Conservation (phyloP, 2,113 vertebrate species). For the Brachionichthys hirsutus region DNA sequence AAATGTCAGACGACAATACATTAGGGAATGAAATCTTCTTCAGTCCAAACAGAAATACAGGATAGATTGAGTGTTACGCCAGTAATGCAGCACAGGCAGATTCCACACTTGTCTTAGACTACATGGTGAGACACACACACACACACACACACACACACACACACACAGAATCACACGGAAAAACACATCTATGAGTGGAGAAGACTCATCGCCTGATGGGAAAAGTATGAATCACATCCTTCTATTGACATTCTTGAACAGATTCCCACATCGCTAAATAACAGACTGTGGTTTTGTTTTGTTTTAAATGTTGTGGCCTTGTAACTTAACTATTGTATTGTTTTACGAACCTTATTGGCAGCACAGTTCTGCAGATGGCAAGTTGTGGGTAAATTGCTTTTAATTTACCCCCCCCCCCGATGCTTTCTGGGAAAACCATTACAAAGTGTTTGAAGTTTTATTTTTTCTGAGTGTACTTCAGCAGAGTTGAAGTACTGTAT, state of each 20-base stretch:
- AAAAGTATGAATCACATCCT: constrained; percentile 57
- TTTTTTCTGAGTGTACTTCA: too few species aligned
- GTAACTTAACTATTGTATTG: too few species aligned
- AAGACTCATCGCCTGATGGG: constrained; percentile 60
- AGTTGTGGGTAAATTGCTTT: too few species aligned
- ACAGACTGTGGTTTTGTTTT: too few species aligned
- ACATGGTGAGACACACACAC: constrained; percentile 22
- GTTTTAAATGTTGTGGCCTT: too few species aligned
- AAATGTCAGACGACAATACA: background rate
- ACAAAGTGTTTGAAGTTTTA: too few species aligned
- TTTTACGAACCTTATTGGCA: too few species aligned
- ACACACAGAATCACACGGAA: too few species aligned
- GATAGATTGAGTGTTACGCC: constrained; percentile 29
- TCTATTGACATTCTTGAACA: constrained; percentile 14
- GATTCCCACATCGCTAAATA: constrained; percentile 1
- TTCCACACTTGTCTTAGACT: constrained; percentile 38
- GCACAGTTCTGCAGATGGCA: too few species aligned
- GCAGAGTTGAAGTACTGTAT: too few species aligned
- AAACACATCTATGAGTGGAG: constrained; percentile 39
- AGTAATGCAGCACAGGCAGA: constrained; percentile 60
- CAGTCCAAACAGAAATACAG: constrained; percentile 1
- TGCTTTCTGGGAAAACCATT: too few species aligned
- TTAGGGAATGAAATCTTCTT: background rate
- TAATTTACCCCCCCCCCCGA: too few species aligned
- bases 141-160: constrained; percentile 29